A percentile compares a stretch with the other conserved stretches of the same genome.
These are phyloP conservation scores for Rhinogobius similis DNA, from an alignment of 2,113 vertebrate species.

Conservation along the genomic window DNA sequence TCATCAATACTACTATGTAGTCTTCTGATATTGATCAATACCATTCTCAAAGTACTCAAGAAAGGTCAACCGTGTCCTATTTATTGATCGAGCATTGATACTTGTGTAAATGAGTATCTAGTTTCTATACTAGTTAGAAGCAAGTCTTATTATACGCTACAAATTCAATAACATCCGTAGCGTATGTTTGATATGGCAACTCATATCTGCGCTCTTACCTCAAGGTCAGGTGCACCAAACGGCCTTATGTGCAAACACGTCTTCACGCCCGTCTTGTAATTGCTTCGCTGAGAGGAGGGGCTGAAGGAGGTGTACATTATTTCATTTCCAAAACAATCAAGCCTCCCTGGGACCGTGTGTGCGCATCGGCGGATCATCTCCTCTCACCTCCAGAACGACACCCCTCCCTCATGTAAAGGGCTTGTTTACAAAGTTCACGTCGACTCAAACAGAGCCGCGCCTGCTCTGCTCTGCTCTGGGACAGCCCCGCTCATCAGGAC, in stretches of 20 bases:
- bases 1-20: no score
- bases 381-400: conserved; percentile 1
- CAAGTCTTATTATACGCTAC: no score
- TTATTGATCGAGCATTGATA: no score
- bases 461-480: not conserved
- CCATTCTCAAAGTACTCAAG: no score
- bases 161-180: no score
- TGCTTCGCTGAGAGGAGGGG: not conserved
- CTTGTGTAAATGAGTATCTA: no score
- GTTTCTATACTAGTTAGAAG: no score
- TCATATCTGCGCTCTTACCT: not conserved
- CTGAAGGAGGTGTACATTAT: not conserved
- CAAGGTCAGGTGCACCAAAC: not conserved
- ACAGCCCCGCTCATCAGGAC: not conserved
- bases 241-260: not conserved
- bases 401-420: conserved; percentile 2
- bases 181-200: no score
- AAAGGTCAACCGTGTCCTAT: no score
- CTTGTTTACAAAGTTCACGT: conserved; percentile 11
- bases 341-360: not conserved
- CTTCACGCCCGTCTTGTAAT: not conserved
- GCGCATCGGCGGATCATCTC: not conserved
- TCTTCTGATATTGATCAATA: no score
- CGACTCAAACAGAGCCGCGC: not conserved
- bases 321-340: conserved; percentile 10